Evolutionary conservation across 2,888 invertebrate genomes (phyloP).

Genomic region (Agrochola circellaris): DNA sequence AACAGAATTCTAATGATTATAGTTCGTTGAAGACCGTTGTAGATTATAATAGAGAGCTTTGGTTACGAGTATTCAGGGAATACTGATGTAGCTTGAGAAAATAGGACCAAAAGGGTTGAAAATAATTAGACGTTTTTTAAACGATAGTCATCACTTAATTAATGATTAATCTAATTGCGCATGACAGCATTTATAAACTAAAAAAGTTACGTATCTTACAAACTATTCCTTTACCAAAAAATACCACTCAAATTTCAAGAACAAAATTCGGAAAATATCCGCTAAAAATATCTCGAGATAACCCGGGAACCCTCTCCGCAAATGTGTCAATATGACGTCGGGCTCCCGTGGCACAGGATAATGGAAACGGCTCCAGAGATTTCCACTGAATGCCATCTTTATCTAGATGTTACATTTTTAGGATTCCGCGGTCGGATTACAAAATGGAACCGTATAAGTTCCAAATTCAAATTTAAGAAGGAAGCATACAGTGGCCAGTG

Average conservation of each 20-base stretch:
- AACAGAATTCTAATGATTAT: not conserved
- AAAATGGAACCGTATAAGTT: slow-evolving; percentile 13
- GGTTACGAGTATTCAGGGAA: not conserved
- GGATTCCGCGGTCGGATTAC: not conserved
- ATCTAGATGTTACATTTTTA: slow-evolving; percentile 36
- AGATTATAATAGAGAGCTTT: not conserved
- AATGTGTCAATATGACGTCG: slow-evolving; percentile 49
- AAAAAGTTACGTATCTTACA: not conserved
- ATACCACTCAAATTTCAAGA: slow-evolving; percentile 12
- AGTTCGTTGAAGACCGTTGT: not conserved
- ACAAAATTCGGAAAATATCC: not conserved
- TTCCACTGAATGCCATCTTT: slow-evolving; percentile 33
- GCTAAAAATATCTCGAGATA: slow-evolving; percentile 31
- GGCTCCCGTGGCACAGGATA: slow-evolving; percentile 44
- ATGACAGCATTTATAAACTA: not conserved
- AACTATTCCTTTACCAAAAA: not conserved
- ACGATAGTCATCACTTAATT: not conserved
- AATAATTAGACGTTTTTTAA: too few relatives aligned
- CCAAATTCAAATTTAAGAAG: not conserved
- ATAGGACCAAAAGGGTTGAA: not conserved
- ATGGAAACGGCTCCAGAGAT: slow-evolving; percentile 50
- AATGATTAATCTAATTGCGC: slow-evolving; percentile 4
- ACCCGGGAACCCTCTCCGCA: slow-evolving; percentile 22
- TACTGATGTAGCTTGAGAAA: not conserved
- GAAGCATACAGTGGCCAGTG: not conserved